Base-by-base conservation (phyloP, 2,113 vertebrate genomes). In the Pterocles orientalis region DNA sequence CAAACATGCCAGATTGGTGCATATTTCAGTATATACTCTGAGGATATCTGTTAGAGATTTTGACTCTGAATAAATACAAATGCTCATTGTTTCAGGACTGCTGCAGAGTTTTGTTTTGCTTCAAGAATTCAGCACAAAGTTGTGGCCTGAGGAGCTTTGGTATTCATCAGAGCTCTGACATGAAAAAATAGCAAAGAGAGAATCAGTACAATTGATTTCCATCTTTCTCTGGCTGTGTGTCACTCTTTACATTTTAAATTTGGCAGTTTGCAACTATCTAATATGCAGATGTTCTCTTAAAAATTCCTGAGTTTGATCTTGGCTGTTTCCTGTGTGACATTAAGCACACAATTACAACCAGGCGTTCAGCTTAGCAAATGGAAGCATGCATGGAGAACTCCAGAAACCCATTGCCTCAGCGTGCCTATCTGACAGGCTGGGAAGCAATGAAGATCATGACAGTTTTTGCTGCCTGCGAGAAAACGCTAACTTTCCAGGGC, bases 271-370 rank as follows among this genome's bases (percentile, higher is more conserved):
- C 50, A 93, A 26, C 54, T 92, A 94, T 84, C 83, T 87, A 92
- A 72, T 58, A 96, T 72, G 77, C 92, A 96, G 88, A 92, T 87
- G 73, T 91, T 65, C 86, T 88, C 86, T 95, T 94, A 82, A 90
- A 88, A 94, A 96, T 92, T 96, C 88, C 92, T 90, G 65, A 28
- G 57, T 94, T 96, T 96, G 90, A 95, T 94, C 80, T 64, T 53
- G 78, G 88, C 69, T 76, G 61, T 82, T 95, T 88, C 83, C 86
- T 5, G 3, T 20, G 18, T 61, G 61, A 91, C 57, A 76, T 68
- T 71, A 76, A 76, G 57, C 25, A 28, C 26, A 45, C 25, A 80
- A 82, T 93, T 82, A 76, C 70, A 94, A 85, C 82, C 93, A 96
- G 84, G 70, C 31, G 0, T 34, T 72, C 78, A 61, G 57, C 48